Conservation (phyloP, 2,888 invertebrate genomes). For the Metallyticus violacea region DNA sequence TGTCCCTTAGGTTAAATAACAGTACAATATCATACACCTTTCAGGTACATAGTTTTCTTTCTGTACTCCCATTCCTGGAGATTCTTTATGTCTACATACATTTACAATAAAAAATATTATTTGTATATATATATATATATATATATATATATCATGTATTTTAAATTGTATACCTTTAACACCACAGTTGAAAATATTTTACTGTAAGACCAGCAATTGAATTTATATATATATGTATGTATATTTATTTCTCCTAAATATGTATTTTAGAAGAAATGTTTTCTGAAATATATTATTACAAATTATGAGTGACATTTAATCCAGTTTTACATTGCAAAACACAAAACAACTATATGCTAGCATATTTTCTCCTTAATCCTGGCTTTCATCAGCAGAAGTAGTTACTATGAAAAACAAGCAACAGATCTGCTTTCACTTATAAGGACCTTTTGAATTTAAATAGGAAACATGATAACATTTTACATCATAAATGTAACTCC, state of each 20-base stretch:
- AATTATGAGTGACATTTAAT: background rate
- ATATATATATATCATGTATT: no score
- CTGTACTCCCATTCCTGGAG: background rate
- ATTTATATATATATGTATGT: no score
- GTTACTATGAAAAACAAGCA: background rate
- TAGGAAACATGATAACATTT: background rate
- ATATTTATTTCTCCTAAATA: background rate
- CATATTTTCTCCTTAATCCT: background rate
- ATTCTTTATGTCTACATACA: background rate
- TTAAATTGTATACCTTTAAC: background rate
- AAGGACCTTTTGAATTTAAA: background rate
- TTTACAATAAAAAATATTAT: background rate
- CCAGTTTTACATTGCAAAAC: background rate
- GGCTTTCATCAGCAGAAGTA: no score
- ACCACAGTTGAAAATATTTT: background rate
- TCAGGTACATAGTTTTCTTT: background rate
- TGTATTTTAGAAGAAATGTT: background rate
- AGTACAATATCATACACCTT: background rate
- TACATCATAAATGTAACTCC: background rate
- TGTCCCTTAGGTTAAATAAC: background rate
- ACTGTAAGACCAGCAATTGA: background rate
- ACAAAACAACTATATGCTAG: background rate
- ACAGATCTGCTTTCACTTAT: background rate
- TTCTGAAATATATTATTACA: no score
- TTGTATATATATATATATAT: background rate